Base-by-base conservation (phyloP, 2,113 vertebrate genomes). In the Lepisosteus oculatus region DNA sequence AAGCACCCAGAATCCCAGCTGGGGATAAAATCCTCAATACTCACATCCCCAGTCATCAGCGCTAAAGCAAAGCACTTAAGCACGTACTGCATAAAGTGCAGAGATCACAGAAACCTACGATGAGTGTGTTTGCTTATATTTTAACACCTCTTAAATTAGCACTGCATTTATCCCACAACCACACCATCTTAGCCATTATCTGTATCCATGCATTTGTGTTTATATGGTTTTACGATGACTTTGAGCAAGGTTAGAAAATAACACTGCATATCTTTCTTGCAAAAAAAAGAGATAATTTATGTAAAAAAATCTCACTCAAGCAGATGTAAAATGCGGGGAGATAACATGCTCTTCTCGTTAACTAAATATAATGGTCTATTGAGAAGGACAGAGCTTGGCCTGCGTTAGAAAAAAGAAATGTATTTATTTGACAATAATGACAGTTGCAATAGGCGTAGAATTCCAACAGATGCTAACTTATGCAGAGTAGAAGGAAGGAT, bases 141-240 rank as follows among this genome's bases (percentile, higher is more conserved):
- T 86, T 74, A 84, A 63, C 51, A 7, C 55, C 80, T 85, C 85
- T 86, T 86, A 76, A 82, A 87, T 87, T 86, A 86, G 85, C 82
- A 87, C 85, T 68, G 67, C 77, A 67, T 69, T 72, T 70, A 76
- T 76, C 59, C 77, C 55, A 80, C 76, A 80, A 68, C 43, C 69
- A 79, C 85, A 86, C 85, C 80, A 78, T 73, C 61, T 4, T 78
- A 77, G 79, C 81, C 75, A 86, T 79, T 84, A 75, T 76, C 74
- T 62, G 71, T 76, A 29, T 82, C 78, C 57, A 67, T 72, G 67
- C 62, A 66, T 47, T 76, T 65, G 41, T 57, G 54, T 77, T 73
- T 78, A 72, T 57, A n/a, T 9, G 71, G 75, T 67, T 43, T 29
- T 6, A 51, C 17, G 41, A 43, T 55, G 77, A 77, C 68, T 75